phyloP scores from a whole-genome alignment of 2,888 invertebrate genomes.

The Ormyrus rosae region DNA sequence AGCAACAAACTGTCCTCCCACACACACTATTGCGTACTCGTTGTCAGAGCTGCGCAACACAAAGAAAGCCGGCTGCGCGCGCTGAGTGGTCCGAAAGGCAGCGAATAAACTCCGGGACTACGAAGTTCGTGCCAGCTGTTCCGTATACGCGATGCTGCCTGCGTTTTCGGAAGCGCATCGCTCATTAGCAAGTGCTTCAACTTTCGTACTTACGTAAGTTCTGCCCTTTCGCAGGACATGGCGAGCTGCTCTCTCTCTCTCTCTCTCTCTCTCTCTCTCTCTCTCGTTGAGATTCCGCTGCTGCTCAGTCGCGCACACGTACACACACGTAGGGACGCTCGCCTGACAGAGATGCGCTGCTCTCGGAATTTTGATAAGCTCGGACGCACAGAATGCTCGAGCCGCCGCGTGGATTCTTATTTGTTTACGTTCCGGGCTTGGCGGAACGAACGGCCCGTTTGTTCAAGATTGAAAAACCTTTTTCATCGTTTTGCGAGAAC shows the following conservation, averaged over 20 bases:
- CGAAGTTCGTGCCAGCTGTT: slow-evolving; percentile 17
- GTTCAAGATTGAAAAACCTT: not conserved
- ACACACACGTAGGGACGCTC: not conserved
- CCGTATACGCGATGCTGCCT: slow-evolving; percentile 2
- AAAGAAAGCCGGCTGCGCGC: too few relatives aligned
- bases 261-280: not conserved
- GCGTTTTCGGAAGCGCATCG: slow-evolving; percentile 63
- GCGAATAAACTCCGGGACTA: slow-evolving; percentile 14
- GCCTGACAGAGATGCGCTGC: not conserved
- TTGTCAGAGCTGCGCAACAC: too few relatives aligned
- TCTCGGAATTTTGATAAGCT: slow-evolving; percentile 40
- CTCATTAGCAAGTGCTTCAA: slow-evolving; percentile 72
- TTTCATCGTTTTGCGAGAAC: slow-evolving; percentile 1
- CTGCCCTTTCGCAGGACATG: not conserved
- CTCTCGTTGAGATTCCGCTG: slow-evolving; percentile 16
- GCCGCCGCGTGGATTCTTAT: not conserved
- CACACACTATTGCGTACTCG: too few relatives aligned
- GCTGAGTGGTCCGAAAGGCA: not conserved
- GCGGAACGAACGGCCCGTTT: too few relatives aligned
- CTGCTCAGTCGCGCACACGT: not conserved
- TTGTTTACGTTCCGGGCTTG: not conserved
- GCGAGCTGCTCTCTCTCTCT: not conserved
- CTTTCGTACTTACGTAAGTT: slow-evolving; percentile 60
- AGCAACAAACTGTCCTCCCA: too few relatives aligned
- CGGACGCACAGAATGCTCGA: not conserved